phyloP scores from a whole-genome alignment of 2,797 vertebrate species.

The Sarcoramphus papa region DNA sequence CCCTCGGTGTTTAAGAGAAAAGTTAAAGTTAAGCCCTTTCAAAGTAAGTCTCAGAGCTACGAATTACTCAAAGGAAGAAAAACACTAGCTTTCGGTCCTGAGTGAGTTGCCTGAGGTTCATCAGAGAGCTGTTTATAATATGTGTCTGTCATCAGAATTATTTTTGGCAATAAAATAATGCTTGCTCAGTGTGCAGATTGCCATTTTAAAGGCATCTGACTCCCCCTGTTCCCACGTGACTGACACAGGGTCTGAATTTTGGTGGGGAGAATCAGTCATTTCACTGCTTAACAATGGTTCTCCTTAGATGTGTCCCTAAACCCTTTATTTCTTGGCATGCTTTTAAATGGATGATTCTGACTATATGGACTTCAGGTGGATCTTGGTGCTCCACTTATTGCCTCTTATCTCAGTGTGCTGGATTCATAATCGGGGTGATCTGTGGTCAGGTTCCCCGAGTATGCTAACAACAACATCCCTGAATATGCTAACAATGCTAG shows the following conservation, averaged over 20 bases:
- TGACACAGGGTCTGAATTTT: background rate
- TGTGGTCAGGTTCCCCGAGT: background rate
- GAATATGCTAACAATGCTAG: background rate
- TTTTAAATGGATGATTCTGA: background rate
- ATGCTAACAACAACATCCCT: background rate
- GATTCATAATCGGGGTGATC: background rate
- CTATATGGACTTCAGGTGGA: fast-evolving
- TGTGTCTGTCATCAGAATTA: background rate
- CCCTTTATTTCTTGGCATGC: background rate
- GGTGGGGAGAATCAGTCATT: background rate
- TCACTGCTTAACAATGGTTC: background rate
- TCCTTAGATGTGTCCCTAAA: background rate
- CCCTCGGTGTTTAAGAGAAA: fast-evolving
- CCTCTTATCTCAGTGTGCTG: background rate
- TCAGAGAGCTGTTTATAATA: background rate
- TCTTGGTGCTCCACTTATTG: background rate
- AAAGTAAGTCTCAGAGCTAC: background rate
- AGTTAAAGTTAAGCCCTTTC: background rate
- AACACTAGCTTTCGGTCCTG: background rate
- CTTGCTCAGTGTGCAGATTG: background rate
- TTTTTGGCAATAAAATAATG: background rate
- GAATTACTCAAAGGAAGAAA: background rate
- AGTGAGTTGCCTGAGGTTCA: background rate
- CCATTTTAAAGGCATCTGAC: background rate
- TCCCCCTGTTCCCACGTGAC: background rate